Conservation (phyloP, 2,113 vertebrate species). For the Cynoglossus semilaevis region DNA sequence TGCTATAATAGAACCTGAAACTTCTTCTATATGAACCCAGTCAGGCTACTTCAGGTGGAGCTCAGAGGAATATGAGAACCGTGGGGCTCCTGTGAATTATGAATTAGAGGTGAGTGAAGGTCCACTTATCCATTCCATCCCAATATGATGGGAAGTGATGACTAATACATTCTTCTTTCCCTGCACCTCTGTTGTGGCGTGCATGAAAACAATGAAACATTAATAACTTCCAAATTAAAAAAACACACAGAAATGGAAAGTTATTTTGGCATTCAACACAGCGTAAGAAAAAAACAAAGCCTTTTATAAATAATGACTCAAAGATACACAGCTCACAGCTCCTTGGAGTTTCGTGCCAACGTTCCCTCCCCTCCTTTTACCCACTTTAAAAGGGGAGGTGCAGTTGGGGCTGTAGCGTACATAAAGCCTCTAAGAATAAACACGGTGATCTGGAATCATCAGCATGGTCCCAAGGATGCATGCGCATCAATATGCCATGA, state of each 20-base stretch:
- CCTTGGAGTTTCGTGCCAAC: conserved; percentile 35
- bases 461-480: conserved; percentile 19
- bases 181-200: conserved; percentile 20
- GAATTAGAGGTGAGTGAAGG: conserved; percentile 18
- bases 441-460: conserved; percentile 49
- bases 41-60: background rate
- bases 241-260: conserved; percentile 47
- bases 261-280: conserved; percentile 53
- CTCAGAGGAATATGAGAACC: background rate
- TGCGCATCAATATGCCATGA: conserved; percentile 18
- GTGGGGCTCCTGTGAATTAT: background rate
- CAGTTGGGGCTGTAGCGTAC: conserved; percentile 14
- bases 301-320: conserved; percentile 46
- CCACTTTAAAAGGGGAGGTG: conserved; percentile 42
- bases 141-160: conserved; percentile 44
- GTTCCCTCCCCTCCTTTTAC: conserved; percentile 22
- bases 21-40: background rate
- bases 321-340: conserved; percentile 32
- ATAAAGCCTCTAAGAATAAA: conserved; percentile 54
- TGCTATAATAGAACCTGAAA: no score
- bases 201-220: conserved; percentile 64
- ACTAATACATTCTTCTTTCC: conserved; percentile 55
- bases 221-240: conserved; percentile 44
- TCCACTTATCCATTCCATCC: conserved; percentile 20
- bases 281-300: conserved; percentile 58